Evolutionary conservation across 2,797 vertebrate genomes (phyloP).

Genomic region (Phataginus tetradactyla): DNA sequence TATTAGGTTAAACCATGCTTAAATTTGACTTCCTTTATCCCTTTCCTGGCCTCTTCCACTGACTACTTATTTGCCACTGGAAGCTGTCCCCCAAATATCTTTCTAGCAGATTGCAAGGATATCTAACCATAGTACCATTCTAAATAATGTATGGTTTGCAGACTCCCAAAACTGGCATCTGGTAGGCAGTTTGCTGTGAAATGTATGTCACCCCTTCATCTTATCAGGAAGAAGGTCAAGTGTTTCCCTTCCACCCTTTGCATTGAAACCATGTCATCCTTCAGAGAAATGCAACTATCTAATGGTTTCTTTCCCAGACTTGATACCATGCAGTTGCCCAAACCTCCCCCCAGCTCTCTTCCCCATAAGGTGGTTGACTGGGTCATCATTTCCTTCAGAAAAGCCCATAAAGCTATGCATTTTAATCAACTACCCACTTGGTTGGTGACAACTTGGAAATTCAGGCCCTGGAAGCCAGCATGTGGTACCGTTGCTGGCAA

Average conservation of each 20-base stretch:
- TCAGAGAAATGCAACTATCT: not conserved
- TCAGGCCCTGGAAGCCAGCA: not conserved
- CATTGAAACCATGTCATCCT: not conserved
- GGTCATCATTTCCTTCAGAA: not conserved
- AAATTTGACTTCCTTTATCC: not conserved
- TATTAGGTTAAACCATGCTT: not conserved
- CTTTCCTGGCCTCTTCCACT: not conserved
- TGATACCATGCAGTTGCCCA: not conserved
- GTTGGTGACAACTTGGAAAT: slow-evolving; percentile 34
- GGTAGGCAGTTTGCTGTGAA: slow-evolving; percentile 4
- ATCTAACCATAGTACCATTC: slow-evolving; percentile 17
- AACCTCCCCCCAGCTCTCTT: not conserved
- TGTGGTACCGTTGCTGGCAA: not conserved
- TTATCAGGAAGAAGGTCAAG: not conserved
- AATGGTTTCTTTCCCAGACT: slow-evolving; percentile 54
- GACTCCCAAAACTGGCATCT: not conserved
- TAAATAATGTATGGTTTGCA: slow-evolving; percentile 44
- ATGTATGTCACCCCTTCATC: not conserved
- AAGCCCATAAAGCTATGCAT: not conserved
- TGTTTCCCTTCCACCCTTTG: not conserved
- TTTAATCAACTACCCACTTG: slow-evolving; percentile 28
- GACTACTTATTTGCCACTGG: slow-evolving; percentile 45
- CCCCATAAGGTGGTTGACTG: not conserved
- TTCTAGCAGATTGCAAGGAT: slow-evolving; percentile 66
- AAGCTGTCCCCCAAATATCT: slow-evolving; percentile 53